These are phyloP conservation scores for Pyralis farinalis DNA, from an alignment of 2,888 invertebrate genomes.

Conservation along the genomic window DNA sequence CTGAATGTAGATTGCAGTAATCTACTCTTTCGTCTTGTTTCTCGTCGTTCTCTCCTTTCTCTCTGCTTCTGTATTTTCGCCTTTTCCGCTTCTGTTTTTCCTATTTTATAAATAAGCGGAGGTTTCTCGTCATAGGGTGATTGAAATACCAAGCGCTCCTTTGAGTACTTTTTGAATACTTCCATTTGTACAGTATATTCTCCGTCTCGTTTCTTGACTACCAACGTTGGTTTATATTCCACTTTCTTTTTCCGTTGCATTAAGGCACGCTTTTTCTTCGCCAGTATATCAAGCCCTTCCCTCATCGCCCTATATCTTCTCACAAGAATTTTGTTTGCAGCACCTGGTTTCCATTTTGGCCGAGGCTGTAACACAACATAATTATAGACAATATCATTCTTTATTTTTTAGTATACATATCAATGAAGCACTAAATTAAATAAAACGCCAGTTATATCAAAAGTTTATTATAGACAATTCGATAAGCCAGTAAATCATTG, in stretches of 20 bases:
- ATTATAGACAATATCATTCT: background rate
- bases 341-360: slow-evolving; percentile 70
- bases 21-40: slow-evolving; percentile 60
- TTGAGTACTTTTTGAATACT: slow-evolving; percentile 69
- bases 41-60: slow-evolving; percentile 62
- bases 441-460: too few relatives aligned
- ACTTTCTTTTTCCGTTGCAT: slow-evolving; percentile 62
- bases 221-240: slow-evolving; percentile 61
- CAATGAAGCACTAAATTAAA: too few relatives aligned
- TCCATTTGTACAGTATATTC: slow-evolving; percentile 71
- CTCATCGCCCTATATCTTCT: slow-evolving; percentile 54
- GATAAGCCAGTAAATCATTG: too few relatives aligned
- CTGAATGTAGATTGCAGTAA: slow-evolving; percentile 65
- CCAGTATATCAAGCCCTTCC: slow-evolving; percentile 55
- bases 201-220: slow-evolving; percentile 59
- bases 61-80: slow-evolving; percentile 51
- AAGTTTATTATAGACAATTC: too few relatives aligned
- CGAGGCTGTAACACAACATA: slow-evolving; percentile 42
- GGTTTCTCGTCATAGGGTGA: slow-evolving; percentile 71
- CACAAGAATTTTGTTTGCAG: slow-evolving; percentile 58
- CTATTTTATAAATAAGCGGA: slow-evolving; percentile 60
- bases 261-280: slow-evolving; percentile 65
- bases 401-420: too few relatives aligned
- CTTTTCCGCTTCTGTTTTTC: slow-evolving; percentile 64
- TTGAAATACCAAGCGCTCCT: slow-evolving; percentile 59